Conservation (phyloP, 2,113 vertebrate species). For the Noctilio leporinus region DNA sequence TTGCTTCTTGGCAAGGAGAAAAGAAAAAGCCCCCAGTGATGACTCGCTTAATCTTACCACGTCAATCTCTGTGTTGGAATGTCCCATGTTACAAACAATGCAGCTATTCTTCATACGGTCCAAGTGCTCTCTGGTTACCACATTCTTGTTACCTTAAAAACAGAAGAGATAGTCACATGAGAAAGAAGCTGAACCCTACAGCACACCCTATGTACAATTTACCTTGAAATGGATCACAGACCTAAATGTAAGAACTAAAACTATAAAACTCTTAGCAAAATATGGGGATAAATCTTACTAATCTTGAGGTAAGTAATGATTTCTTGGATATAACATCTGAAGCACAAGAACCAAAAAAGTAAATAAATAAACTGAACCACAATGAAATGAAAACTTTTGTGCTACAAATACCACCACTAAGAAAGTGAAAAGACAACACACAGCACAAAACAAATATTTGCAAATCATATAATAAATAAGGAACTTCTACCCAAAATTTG, state of each 20-base stretch:
- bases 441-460: conserved; percentile 14
- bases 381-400: background rate
- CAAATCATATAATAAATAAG: background rate
- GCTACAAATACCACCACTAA: background rate
- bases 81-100: conserved; percentile 99
- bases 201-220: background rate
- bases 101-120: conserved; percentile 99
- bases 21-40: background rate
- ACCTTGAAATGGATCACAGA: background rate
- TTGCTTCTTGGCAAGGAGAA: background rate
- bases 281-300: background rate
- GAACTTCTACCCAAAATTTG: background rate
- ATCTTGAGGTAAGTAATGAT: background rate
- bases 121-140: conserved; percentile 94
- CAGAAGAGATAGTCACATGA: background rate
- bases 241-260: background rate
- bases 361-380: background rate
- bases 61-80: conserved; percentile 99
- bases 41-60: conserved; percentile 84
- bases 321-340: background rate
- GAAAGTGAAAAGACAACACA: conserved; percentile 21
- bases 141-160: conserved; percentile 94
- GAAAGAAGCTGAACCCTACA: background rate
- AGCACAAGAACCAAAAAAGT: background rate
- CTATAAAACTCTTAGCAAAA: background rate